Base-by-base conservation (phyloP, 2,888 invertebrate species). In the Eurytoma adleriae region DNA sequence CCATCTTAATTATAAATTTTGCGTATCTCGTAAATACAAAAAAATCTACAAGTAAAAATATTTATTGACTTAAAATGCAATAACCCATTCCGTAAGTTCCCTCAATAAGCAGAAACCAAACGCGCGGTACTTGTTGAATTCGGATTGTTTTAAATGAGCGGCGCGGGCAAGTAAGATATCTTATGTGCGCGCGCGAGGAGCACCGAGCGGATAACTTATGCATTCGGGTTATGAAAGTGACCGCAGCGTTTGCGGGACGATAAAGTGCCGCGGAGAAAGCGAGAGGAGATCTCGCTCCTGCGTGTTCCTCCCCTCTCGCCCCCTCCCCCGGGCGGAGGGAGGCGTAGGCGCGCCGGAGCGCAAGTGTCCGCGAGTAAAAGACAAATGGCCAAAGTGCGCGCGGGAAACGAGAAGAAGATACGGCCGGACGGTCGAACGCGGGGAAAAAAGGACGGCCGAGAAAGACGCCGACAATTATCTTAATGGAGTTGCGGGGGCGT, bases 401-500 rank as follows among this genome's bases (percentile, higher is more conserved):
- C n/a, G 27, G 70, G n/a, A 62, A 48, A 52, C 64, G 71, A 66
- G 66, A 66, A 66, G 50, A 64, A 71, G 64, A 78, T 66, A 71
- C 69, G 69, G 62, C 24, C 30, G 68, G 68, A 56, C 59, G 77
- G 12, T 27, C n/a, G 48, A 18, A n/a, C n/a, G n/a, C n/a, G 48
- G 18, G 52, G 52, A 50, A 62, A 20, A 71, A 20, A 3, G 64
- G 48, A 20, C 14, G 57, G 20, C 20, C 18, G 24, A 40, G 24
- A 70, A 59, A 54, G 18, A 59, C 24, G 61, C 74, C 78, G 82
- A 83, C 88, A 89, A 89, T 89, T 89, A 90, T 89, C 88, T 88
- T 89, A 90, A 90, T 89, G 89, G 89, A 90, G 86, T 87, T 85
- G 85, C 85, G 83, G 83, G 83, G 83, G 83, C 81, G 84, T 84